phyloP scores from a whole-genome alignment of 2,888 invertebrate species.

The Meteorus colon region DNA sequence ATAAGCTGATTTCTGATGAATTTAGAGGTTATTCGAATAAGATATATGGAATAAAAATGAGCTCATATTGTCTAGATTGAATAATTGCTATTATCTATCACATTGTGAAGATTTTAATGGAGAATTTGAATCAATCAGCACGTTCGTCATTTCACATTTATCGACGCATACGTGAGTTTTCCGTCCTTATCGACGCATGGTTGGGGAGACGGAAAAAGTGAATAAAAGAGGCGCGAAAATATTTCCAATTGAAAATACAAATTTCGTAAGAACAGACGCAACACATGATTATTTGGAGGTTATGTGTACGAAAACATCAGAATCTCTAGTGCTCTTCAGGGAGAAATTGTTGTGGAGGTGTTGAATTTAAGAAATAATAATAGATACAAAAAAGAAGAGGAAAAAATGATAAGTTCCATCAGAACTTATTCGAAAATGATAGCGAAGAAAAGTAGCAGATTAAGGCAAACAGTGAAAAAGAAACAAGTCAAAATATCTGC shows the following conservation, averaged over 20 bases:
- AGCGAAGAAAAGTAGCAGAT: slow-evolving; percentile 26
- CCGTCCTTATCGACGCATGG: too few relatives aligned
- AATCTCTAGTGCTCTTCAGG: background rate
- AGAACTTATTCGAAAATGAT: slow-evolving; percentile 13
- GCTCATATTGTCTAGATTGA: too few relatives aligned
- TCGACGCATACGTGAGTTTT: too few relatives aligned
- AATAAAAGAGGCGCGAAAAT: too few relatives aligned
- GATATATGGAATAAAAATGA: too few relatives aligned
- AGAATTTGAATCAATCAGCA: too few relatives aligned
- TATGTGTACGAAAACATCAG: background rate
- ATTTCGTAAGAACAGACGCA: background rate
- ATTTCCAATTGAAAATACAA: background rate
- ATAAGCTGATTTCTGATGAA: too few relatives aligned
- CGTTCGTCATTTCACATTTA: too few relatives aligned
- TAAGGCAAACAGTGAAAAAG: slow-evolving; percentile 14
- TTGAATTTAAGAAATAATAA: background rate
- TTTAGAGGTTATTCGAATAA: too few relatives aligned
- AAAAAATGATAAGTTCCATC: slow-evolving; percentile 23
- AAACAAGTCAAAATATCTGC: slow-evolving; percentile 27
- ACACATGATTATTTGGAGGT: background rate
- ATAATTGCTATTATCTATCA: too few relatives aligned
- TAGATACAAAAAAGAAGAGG: background rate
- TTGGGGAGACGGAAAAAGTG: too few relatives aligned
- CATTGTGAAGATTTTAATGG: too few relatives aligned
- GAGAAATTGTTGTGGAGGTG: background rate